Evolutionary conservation across 2,888 invertebrate genomes (phyloP).

Genomic region (Agapetus fuscipes): DNA sequence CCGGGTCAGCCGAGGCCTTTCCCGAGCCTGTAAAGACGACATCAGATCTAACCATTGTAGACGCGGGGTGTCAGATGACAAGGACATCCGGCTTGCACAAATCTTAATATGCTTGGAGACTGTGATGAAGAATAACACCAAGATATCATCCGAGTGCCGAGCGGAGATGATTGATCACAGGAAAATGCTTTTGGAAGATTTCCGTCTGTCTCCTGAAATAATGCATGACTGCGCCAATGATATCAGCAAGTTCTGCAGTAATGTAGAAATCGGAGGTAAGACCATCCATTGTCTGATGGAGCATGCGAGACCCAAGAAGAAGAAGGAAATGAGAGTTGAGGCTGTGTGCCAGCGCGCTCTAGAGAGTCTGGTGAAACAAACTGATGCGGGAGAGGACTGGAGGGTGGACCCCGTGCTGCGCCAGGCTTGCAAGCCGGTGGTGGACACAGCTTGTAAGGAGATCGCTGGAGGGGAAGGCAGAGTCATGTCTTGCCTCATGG

Average conservation of each 20-base stretch:
- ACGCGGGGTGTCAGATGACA: slow-evolving; percentile 70
- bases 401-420: slow-evolving; percentile 84
- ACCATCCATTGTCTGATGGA: slow-evolving; percentile 96
- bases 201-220: slow-evolving; percentile 85
- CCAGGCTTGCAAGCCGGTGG: slow-evolving; percentile 79
- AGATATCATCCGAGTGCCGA: slow-evolving; percentile 68
- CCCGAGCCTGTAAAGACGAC: slow-evolving; percentile 81
- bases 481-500: slow-evolving; percentile 91
- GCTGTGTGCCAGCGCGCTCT: slow-evolving; percentile 66
- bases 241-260: slow-evolving; percentile 65
- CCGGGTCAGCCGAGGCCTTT: slow-evolving; percentile 78
- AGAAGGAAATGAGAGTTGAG: slow-evolving; percentile 57
- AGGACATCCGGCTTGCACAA: slow-evolving; percentile 76
- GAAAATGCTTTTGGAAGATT: slow-evolving; percentile 86
- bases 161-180: slow-evolving; percentile 88
- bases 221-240: slow-evolving; percentile 80
- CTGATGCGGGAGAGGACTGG: slow-evolving; percentile 94
- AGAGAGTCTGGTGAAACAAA: slow-evolving; percentile 70
- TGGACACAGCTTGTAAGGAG: slow-evolving; percentile 65
- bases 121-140: slow-evolving; percentile 58
- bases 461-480: slow-evolving; percentile 65
- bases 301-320: slow-evolving; percentile 59
- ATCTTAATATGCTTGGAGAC: slow-evolving; percentile 89
- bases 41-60: slow-evolving; percentile 80
- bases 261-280: slow-evolving; percentile 69